phyloP scores from a whole-genome alignment of 2,888 invertebrate genomes.

The Rhyacophila evoluta region DNA sequence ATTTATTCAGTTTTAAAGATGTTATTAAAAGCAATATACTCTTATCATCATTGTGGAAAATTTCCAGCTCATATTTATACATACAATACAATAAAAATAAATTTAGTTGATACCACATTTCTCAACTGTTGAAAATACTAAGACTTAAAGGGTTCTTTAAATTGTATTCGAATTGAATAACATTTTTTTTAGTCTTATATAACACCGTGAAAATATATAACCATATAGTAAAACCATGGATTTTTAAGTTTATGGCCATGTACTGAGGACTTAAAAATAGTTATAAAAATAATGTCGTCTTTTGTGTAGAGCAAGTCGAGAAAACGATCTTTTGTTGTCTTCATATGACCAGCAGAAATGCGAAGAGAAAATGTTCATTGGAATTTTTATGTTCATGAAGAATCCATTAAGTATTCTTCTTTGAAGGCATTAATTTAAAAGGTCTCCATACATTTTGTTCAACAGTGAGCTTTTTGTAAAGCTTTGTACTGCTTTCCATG shows the following conservation, averaged over 20 bases:
- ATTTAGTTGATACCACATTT: no score
- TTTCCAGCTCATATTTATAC: no score
- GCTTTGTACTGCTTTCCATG: background rate
- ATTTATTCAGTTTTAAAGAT: no score
- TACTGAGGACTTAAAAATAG: background rate
- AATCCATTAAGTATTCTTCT: constrained; percentile 24
- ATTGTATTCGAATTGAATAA: no score
- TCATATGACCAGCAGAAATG: constrained; percentile 10
- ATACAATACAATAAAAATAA: no score
- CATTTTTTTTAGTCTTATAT: no score
- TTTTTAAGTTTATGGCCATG: background rate
- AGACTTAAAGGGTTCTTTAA: no score
- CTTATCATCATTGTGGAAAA: no score
- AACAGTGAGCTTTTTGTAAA: constrained; percentile 2
- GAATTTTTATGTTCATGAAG: constrained; percentile 22
- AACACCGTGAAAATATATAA: no score
- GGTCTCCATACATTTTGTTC: constrained; percentile 19
- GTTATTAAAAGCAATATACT: no score
- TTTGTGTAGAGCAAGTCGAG: background rate
- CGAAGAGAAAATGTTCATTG: constrained; percentile 15
- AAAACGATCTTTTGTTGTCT: background rate
- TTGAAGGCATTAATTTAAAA: constrained; percentile 18
- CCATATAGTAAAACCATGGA: no score
- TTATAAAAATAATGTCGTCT: constrained; percentile 7
- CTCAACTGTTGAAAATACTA: no score